Base-by-base conservation (phyloP, 2,888 invertebrate genomes). In the Orthonevra nobilis region DNA sequence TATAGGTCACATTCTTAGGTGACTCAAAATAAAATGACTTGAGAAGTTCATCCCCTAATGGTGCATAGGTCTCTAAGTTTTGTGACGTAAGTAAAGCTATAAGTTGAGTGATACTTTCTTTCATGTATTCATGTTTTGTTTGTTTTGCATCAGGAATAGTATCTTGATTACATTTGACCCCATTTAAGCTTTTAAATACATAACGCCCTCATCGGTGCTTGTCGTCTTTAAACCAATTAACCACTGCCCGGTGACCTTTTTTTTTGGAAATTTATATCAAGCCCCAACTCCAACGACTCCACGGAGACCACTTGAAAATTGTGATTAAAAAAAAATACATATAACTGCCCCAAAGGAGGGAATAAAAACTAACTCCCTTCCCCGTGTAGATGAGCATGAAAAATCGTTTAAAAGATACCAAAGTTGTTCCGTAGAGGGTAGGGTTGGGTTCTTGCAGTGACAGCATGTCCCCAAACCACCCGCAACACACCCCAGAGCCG, bases 391-490 rank as follows among this genome's bases (percentile, higher is more conserved):
- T 48, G 63, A 63, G 70, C 56, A 58, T 50, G 42, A 69, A 63
- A 75, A 56, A 75, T 70, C 48, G 50, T 56, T 61, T 75, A 54
- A n/a, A 75, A 42, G 63, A 70, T 58, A 56, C 63, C n/a, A n/a
- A n/a, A n/a, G n/a, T n/a, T 46, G 46, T 54, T 69, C 61, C 54
- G 36, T 52, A 58, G 46, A 28, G 44, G 38, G 2, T 12, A 6
- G 32, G 48, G 50, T 28, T 50, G 42, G 10, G 19, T 26, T 28
- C 19, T 44, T 4, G n/a, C n/a, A n/a, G n/a, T n/a, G n/a, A n/a
- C n/a, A n/a, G n/a, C n/a, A n/a, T n/a, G n/a, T 23, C 14, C 9
- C 14, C 3, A 23, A 23, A 4, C 3, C 23, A 32, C 32, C 12
- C 4, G 19, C 46, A 14, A 10, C 34, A 44, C 36, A 30, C 9